A percentile compares a stretch with the other conserved stretches of the same genome.
Evolutionary conservation across 2,888 invertebrate species (phyloP).

Genomic region (Microdon myrmicae): DNA sequence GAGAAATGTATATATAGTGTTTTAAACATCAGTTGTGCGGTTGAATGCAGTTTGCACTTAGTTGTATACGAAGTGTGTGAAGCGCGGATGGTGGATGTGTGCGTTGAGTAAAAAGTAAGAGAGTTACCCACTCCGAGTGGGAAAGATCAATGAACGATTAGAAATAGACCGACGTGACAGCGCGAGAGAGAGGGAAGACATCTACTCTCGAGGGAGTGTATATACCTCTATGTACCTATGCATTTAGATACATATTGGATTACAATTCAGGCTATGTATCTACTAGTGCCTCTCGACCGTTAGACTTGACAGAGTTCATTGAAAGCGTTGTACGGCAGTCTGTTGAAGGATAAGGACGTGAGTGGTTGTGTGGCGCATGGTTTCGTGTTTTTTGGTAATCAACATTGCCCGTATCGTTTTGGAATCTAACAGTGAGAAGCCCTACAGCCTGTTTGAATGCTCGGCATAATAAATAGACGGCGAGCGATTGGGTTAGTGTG

Average conservation of each 20-base stretch:
- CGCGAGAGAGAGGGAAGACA: conserved; percentile 36
- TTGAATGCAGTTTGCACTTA: no score
- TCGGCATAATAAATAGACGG: no score
- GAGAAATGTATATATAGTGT: not conserved
- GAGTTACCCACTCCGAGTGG: conserved; percentile 15
- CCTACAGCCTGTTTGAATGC: no score
- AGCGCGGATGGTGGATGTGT: conserved; percentile 7
- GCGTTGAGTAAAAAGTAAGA: conserved; percentile 12
- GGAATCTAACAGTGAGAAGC: conserved; percentile 19
- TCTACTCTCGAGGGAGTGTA: conserved; percentile 36
- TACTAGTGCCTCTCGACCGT: conserved; percentile 24
- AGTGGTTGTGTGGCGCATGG: conserved; percentile 6
- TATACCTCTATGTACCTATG: conserved; percentile 20
- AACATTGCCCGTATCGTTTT: not conserved
- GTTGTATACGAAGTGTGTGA: no score
- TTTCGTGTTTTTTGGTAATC: not conserved
- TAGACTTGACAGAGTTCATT: no score
- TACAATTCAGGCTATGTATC: conserved; percentile 4
- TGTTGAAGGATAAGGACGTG: conserved; percentile 25
- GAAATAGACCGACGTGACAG: conserved; percentile 31
- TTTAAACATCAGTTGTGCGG: no score
- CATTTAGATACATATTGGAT: not conserved
- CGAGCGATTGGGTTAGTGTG: not conserved
- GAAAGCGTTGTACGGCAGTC: conserved; percentile 33
- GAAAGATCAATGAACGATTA: conserved; percentile 52